Percentiles rank a stretch among this genome's conserved stretches.
Evolutionary conservation across 2,888 invertebrate genomes (phyloP).

Genomic region (Cephus rjabovi): DNA sequence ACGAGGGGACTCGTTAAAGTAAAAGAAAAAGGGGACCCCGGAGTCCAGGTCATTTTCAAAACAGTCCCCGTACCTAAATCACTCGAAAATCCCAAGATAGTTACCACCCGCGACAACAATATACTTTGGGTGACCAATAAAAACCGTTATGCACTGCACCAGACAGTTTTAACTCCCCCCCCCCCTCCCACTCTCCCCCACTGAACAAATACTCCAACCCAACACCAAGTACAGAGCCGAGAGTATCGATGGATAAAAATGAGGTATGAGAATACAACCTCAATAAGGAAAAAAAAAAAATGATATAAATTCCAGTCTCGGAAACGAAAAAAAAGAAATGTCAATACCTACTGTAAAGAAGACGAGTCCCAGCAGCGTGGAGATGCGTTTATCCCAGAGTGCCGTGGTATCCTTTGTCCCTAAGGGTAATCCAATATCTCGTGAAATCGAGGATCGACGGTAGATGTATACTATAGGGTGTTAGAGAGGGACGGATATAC

Average conservation of each 20-base stretch:
- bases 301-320: background rate
- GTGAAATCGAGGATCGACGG: conserved; percentile 8
- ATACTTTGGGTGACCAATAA: background rate
- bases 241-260: background rate
- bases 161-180: background rate
- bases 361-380: background rate
- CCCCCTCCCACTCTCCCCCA: no score
- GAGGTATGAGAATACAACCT: background rate
- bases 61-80: background rate
- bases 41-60: background rate
- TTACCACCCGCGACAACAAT: background rate
- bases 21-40: background rate
- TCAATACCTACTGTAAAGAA: background rate
- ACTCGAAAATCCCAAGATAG: background rate
- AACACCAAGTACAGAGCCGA: background rate
- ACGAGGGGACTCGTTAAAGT: background rate
- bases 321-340: background rate
- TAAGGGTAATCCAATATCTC: conserved; percentile 44
- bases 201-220: no score
- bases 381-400: conserved; percentile 13
- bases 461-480: background rate
- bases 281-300: background rate
- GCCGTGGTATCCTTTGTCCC: conserved; percentile 47
- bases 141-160: background rate
- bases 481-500: background rate